Percentiles rank a stretch among this genome's conserved stretches.
Conservation (phyloP, 2,888 invertebrate genomes). For the Leucania comma region DNA sequence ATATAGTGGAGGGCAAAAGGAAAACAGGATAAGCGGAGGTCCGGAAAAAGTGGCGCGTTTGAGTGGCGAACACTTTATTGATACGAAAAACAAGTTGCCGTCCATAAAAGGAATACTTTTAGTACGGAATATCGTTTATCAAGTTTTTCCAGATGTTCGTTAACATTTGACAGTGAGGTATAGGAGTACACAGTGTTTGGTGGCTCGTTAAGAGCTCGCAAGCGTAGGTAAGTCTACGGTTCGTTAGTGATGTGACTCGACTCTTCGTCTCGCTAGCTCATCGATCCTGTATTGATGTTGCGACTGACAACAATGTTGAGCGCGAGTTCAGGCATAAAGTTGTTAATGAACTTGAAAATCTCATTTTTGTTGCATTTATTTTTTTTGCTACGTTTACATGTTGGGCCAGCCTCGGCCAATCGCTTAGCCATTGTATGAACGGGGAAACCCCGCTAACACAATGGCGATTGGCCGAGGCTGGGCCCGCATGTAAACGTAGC, state of each 20-base stretch:
- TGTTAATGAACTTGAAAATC: slow-evolving; percentile 6
- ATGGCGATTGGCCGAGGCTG: too few species aligned
- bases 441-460: too few species aligned
- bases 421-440: too few species aligned
- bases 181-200: slow-evolving; percentile 46
- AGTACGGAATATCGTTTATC: slow-evolving; percentile 17
- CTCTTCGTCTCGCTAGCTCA: slow-evolving; percentile 63
- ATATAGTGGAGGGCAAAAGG: slow-evolving; percentile 54
- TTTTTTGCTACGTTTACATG: too few species aligned
- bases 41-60: slow-evolving; percentile 48
- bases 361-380: not conserved
- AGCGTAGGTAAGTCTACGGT: slow-evolving; percentile 76
- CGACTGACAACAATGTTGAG: slow-evolving; percentile 35
- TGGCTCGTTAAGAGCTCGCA: slow-evolving; percentile 68
- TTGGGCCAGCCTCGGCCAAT: too few species aligned
- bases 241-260: slow-evolving; percentile 80
- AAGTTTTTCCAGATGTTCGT: slow-evolving; percentile 51
- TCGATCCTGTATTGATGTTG: slow-evolving; percentile 59
- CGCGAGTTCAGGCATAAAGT: slow-evolving; percentile 7
- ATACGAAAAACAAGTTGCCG: slow-evolving; percentile 44
- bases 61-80: slow-evolving; percentile 36
- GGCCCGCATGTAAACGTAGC: too few species aligned
- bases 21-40: slow-evolving; percentile 46
- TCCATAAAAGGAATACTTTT: slow-evolving; percentile 39
- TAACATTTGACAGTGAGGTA: slow-evolving; percentile 61